Evolutionary conservation across 2,888 invertebrate species (phyloP), one percentile per base, ranked within the genome.

Genomic region (Pyrrhopygopsis socrates): DNA sequence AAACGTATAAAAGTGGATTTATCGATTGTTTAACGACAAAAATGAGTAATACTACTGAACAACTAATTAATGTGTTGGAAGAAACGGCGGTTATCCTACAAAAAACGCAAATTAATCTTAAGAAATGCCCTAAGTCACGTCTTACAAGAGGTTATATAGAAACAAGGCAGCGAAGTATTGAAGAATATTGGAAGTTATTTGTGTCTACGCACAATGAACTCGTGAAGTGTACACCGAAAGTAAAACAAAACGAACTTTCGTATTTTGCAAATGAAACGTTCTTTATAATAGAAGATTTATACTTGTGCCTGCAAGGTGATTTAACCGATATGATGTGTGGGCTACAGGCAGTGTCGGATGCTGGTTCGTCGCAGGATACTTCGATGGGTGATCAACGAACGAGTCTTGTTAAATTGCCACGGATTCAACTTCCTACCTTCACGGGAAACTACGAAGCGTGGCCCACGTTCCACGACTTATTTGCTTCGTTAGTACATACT

Each of bases 351-450:
- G 15, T 3, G 3, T 45, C 15, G 13, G 45, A 45, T 45, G 45
- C 15, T 15, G 45, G 11, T 45, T 45, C 45, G 15, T 45, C 45
- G 15, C 45, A 45, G 15, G 45, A 45, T 45, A 18, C 45, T 45
- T 13, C 45, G 45, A 45, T 45, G 45, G 6, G 45, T 45, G 45
- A 45, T 45, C 45, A 45, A 18, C 6, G 15, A 45, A 11, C 45
- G 45, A 45, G 45, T 45, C 13, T 45, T 45, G 54, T 54, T 20
- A 54, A 73, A 20, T 60, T 92, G 27, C 90, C 91, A 4, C 68
- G 71, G 38, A 92, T 91, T 41, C 65, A 82, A 65, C 80, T 83
- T 24, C 81, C 65, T 73, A 73, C 54, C n/a, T 73, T 73, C 29
- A 27, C 30, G n/a, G 73, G 73, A 0, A 50, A n/a, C n/a, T 71